Evolutionary conservation across 2,888 invertebrate genomes (phyloP).

Genomic region (Dione vanillae): DNA sequence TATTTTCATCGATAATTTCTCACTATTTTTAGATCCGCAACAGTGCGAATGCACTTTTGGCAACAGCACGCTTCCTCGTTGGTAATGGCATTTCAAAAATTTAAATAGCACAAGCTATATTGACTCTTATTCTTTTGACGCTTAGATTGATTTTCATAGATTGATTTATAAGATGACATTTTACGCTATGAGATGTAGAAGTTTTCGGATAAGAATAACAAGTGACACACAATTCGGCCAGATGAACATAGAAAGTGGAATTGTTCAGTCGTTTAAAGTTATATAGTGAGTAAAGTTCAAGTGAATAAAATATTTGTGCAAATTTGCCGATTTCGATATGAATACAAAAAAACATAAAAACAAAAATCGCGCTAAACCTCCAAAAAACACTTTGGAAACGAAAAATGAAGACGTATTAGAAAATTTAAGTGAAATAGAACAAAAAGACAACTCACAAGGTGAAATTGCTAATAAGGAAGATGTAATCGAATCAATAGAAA

Average conservation of each 20-base stretch:
- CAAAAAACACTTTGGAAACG: conserved; percentile 53
- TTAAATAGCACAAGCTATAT: conserved; percentile 27
- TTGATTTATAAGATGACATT: conserved; percentile 64
- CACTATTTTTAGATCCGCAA: conserved; percentile 52
- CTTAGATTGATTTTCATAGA: conserved; percentile 33
- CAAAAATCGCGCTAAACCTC: conserved; percentile 64
- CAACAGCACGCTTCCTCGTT: conserved; percentile 56
- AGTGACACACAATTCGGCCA: conserved; percentile 69
- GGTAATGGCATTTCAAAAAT: conserved; percentile 53
- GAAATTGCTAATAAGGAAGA: conserved; percentile 41
- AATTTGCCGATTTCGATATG: conserved; percentile 55
- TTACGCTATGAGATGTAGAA: conserved; percentile 64
- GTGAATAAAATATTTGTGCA: conserved; percentile 21
- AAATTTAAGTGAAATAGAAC: conserved; percentile 30
- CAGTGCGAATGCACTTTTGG: conserved; percentile 60
- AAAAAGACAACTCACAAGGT: conserved; percentile 23
- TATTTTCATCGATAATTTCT: conserved; percentile 32
- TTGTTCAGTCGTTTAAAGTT: conserved; percentile 59
- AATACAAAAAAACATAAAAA: conserved; percentile 72
- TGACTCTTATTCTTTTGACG: conserved; percentile 6
- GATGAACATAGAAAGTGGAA: conserved; percentile 71
- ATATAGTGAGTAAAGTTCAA: conserved; percentile 29
- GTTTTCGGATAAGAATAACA: conserved; percentile 71
- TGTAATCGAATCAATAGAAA: conserved; percentile 22
- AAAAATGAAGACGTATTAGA: conserved; percentile 40